Evolutionary conservation across 1,140 invertebrate genomes (phyloP), one percentile per base, ranked within the genome.

Genomic region (Drosophila punjabiensis): DNA sequence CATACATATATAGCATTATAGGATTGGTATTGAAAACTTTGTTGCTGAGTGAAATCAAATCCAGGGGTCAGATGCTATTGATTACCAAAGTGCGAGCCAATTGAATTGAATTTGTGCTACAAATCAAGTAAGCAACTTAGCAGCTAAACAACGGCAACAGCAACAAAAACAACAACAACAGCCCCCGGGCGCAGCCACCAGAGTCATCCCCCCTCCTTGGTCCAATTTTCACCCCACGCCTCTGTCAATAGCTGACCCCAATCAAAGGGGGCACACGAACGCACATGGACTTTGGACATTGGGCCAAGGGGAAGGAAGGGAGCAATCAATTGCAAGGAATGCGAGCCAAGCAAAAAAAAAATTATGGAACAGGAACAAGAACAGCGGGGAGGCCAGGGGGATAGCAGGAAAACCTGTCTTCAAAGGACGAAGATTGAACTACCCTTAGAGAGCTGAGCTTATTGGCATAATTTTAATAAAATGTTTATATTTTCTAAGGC

Each of bases 101-200:
- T 89, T 89, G 86, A 89, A 89, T 89, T 89, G 85, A 89, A 90
- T 89, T 89, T 85, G 86, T 79, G 85, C 85, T 79, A 89, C 85
- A 89, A 89, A 89, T 89, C 85, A 89, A 90, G 86, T 90, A 85
- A 89, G 86, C 85, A 85, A 89, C 85, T 90, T 90, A 90, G 77
- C 82, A 89, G 81, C 85, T 82, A 85, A 88, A 88, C 81, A 88
- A 84, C 74, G 77, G 79, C 66, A 68, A 62, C 76, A 67, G 66
- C 64, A 73, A 30, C 61, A 74, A 28, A 53, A 65, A 68, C 53
- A 76, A 39, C 59, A 71, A 35, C 66, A 71, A 35, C 59, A 65
- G 30, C 13, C 75, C 67, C 47, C 43, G 39, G 59, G 41, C 50
- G 24, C 64, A 30, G 60, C 76, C 62, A 52, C 32, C 37, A 41